Evolutionary conservation across 1,140 invertebrate species (phyloP).

Genomic region (Zaprionus ornatus): DNA sequence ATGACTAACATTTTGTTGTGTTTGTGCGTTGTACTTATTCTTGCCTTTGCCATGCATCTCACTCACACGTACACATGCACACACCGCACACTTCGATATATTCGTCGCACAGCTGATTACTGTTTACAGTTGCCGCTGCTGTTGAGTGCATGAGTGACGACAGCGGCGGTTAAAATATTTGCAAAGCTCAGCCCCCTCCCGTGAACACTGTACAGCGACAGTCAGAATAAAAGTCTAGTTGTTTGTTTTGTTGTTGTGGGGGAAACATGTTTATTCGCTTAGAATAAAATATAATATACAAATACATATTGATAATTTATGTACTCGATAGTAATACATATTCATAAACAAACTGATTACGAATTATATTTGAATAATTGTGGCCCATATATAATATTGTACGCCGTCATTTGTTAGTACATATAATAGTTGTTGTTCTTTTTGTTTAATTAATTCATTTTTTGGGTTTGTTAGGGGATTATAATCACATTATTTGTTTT

Average conservation of each 20-base stretch:
- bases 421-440: slow-evolving; percentile 52
- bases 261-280: slow-evolving; percentile 47
- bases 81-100: background rate
- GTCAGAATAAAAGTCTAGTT: slow-evolving; percentile 8
- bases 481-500: slow-evolving; percentile 72
- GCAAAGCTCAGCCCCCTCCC: background rate
- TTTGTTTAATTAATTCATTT: slow-evolving; percentile 54
- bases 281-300: slow-evolving; percentile 37
- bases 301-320: slow-evolving; percentile 65
- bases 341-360: slow-evolving; percentile 67
- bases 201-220: background rate
- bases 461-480: slow-evolving; percentile 39
- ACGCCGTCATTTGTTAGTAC: slow-evolving; percentile 57
- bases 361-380: slow-evolving; percentile 53
- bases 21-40: slow-evolving; percentile 1
- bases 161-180: slow-evolving; percentile 7
- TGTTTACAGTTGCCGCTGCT: slow-evolving; percentile 25
- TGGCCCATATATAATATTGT: slow-evolving; percentile 43
- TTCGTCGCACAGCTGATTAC: slow-evolving; percentile 29
- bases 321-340: slow-evolving; percentile 66
- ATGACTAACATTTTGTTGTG: background rate
- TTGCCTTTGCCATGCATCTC: background rate
- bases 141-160: background rate
- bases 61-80: slow-evolving; percentile 11
- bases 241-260: slow-evolving; percentile 13